phyloP scores from a whole-genome alignment of 2,113 vertebrate genomes.

The Odocoileus virginianus region DNA sequence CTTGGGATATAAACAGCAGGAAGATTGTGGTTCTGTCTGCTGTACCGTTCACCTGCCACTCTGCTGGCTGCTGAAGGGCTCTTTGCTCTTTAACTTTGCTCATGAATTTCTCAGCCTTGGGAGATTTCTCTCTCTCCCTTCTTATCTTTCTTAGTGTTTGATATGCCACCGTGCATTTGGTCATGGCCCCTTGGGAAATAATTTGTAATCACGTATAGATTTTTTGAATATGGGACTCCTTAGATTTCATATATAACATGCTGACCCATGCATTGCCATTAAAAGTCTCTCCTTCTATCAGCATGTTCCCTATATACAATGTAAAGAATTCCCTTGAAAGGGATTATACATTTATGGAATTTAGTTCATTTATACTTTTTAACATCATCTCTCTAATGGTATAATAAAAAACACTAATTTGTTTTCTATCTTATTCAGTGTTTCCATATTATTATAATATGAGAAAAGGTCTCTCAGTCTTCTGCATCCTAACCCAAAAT shows the following conservation, averaged over 20 bases:
- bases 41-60: background rate
- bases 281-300: background rate
- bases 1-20: background rate
- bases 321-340: background rate
- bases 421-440: background rate
- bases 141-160: background rate
- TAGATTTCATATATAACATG: background rate
- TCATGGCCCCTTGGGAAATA: background rate
- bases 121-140: background rate
- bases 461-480: background rate
- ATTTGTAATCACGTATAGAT: background rate
- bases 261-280: background rate
- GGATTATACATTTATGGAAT: background rate
- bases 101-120: background rate
- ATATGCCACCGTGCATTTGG: background rate
- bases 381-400: background rate
- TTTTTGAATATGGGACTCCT: background rate
- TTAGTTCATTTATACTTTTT: background rate
- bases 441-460: background rate
- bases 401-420: background rate
- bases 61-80: background rate
- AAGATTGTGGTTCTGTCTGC: background rate
- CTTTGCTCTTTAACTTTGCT: background rate
- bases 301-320: background rate
- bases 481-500: background rate